Base-by-base conservation (phyloP, 1,140 invertebrate species). In the Aradophagus sp. region DNA sequence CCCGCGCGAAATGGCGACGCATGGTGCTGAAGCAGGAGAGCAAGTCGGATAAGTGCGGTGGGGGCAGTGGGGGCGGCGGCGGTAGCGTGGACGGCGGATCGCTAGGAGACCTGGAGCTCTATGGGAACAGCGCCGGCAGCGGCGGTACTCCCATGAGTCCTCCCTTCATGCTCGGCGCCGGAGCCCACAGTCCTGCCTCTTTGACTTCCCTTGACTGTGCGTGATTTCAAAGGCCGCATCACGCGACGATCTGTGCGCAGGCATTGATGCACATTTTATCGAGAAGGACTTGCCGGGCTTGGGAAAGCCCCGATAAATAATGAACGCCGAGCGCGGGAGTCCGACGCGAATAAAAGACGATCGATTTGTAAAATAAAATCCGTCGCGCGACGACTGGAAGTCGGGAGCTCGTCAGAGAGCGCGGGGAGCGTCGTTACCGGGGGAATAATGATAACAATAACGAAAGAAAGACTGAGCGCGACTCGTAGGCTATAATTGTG, bases 1-100 rank as follows among this genome's bases (percentile, higher is more conserved):
- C 96, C 14, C 88, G 97, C 41, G 97, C 97, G 74, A 99, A 99
- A 89, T 98, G 96, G 93, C 90, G 97, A 75, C 90, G 97, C 67
- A 95, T 96, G 90, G 91, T 95, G 84, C 89, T 95, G 76, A 95
- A 95, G 79, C 91, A 93, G 76, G 92, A 94, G 75, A 91, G 90
- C 78, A 91, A 91, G 71, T 84, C 89, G 69, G 90, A 91, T 77
- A 92, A 92, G 66, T 89, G 90, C 76, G 90, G 91, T 35, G 73
- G 80, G 29, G 73, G 77, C 55, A 79, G 78, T 20, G 78, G 82
- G 58, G 77, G 80, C 16, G 68, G 74, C n/a, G 58, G 71, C 36
- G 76, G 83, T 17, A 74, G 77, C 47, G 78, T 80, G 48, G 80
- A 83, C 63, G 79, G 80, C 7, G 77, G 80, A 66, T 83, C 79